Percentiles rank a stretch among this genome's conserved stretches.
Evolutionary conservation across 2,888 invertebrate species (phyloP).

Genomic region (Melangyna quadrimaculata): DNA sequence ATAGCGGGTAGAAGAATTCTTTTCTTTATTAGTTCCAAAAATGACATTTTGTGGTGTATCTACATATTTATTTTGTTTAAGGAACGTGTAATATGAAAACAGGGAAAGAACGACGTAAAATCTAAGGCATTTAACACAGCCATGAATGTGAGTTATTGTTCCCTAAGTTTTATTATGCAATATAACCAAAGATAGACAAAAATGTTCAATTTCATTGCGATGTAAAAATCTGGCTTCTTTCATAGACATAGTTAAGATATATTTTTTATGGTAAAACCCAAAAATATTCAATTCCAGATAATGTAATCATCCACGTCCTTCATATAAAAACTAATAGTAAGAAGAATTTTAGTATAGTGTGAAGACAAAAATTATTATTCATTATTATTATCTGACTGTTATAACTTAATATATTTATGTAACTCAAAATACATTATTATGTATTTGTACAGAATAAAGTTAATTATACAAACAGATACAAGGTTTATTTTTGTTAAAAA

Average conservation of each 20-base stretch:
- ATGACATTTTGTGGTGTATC: neutral
- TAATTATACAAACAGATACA: too few relatives aligned
- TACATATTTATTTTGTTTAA: neutral
- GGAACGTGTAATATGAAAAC: neutral
- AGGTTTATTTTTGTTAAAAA: too few relatives aligned
- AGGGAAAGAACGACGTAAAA: conserved; percentile 3
- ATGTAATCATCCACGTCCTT: too few relatives aligned
- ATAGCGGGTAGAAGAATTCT: neutral
- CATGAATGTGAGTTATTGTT: conserved; percentile 15
- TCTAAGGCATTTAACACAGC: conserved; percentile 15
- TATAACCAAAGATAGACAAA: conserved; percentile 27
- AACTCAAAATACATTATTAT: too few relatives aligned
- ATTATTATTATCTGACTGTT: too few relatives aligned
- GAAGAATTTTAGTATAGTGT: neutral
- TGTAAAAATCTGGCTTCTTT: neutral
- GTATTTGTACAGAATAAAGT: too few relatives aligned
- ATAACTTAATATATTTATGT: too few relatives aligned
- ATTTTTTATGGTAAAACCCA: neutral
- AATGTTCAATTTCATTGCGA: conserved; percentile 15
- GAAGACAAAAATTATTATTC: neutral
- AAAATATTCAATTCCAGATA: neutral
- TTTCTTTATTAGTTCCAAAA: neutral
- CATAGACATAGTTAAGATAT: neutral
- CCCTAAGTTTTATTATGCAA: conserved; percentile 46
- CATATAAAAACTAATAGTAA: too few relatives aligned